These are phyloP conservation scores for Oreortyx pictus DNA, from an alignment of 2,797 vertebrate genomes.

Conservation along the genomic window DNA sequence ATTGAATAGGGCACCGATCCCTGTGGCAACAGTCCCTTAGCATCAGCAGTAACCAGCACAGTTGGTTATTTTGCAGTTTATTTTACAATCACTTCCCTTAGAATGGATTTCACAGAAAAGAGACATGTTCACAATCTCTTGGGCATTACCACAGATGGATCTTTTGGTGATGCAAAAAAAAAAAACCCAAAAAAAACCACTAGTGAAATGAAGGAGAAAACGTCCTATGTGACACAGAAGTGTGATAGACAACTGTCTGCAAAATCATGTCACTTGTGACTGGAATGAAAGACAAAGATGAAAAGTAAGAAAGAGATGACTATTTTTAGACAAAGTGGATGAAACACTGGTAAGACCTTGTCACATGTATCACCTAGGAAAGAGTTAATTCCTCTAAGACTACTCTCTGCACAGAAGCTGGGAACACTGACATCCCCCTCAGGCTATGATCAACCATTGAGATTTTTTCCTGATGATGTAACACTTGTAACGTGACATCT, in stretches of 20 bases:
- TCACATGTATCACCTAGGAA: not conserved
- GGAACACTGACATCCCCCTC: conserved; percentile 53
- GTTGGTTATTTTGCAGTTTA: not conserved
- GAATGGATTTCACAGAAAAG: not conserved
- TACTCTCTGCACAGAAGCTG: not conserved
- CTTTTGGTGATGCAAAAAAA: not conserved
- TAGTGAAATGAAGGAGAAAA: not conserved
- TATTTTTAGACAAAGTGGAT: not conserved
- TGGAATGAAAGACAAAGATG: not conserved
- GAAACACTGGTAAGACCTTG: not conserved
- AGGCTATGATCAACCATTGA: conserved; percentile 35
- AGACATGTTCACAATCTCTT: not conserved
- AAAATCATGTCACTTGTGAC: not conserved
- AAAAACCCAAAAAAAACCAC: not conserved
- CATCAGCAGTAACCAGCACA: rapidly evolving
- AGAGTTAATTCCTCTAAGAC: conserved; percentile 48
- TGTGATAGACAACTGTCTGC: not conserved
- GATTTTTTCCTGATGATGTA: conserved; percentile 68
- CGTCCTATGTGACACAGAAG: not conserved
- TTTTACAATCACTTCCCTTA: not conserved
- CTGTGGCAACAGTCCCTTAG: not conserved
- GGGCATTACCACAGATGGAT: not conserved
- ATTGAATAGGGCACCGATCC: rapidly evolving
- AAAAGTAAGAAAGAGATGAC: not conserved
- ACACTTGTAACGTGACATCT: conserved; percentile 57